Evolutionary conservation across 2,888 invertebrate genomes (phyloP), one percentile per base, ranked within the genome.

Genomic region (Troides aeacus): DNA sequence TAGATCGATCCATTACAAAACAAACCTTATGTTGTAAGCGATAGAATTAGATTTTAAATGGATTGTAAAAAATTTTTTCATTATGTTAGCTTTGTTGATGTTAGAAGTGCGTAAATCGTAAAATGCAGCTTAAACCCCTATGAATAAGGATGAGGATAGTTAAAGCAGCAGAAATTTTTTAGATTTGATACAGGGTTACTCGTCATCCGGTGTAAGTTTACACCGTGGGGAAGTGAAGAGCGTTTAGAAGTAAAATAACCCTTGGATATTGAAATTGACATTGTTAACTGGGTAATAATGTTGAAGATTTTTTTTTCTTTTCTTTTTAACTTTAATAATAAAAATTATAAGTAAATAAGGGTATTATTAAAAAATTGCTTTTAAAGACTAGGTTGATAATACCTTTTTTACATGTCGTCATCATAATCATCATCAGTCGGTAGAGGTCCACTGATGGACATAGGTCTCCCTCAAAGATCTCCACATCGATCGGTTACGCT

Each of bases 131-230:
- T 77, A 72, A 42, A 12, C 0, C 1, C 0, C 17, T 56, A 0
- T 46, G 10, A 15, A 68, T 79, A 79, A 70, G 74, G 78, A 69
- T 68, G 42, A 62, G 62, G 66, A 72, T 76, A 5, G 21, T 18
- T 23, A 66, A 57, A 63, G n/a, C n/a, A 50, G 59, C 17, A 73
- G 70, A 53, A 78, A 76, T 77, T 78, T 80, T 83, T 81, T 79
- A 78, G 79, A 76, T 78, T 79, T 78, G 79, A 78, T 83, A 83
- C 84, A 83, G 86, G 85, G 88, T 85, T 84, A 85, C 83, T 80
- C 81, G 82, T 78, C 84, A 89, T 90, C 90, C 90, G 88, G 89
- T 87, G 89, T 89, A 90, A 90, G 81, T 72, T 82, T 86, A 90
- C 84, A 87, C 85, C 90, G 89, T 90, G 90, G 90, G 90, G 90